Evolutionary conservation across 2,113 vertebrate genomes (phyloP), one percentile per base, ranked within the genome.

Genomic region (Calonectris borealis): DNA sequence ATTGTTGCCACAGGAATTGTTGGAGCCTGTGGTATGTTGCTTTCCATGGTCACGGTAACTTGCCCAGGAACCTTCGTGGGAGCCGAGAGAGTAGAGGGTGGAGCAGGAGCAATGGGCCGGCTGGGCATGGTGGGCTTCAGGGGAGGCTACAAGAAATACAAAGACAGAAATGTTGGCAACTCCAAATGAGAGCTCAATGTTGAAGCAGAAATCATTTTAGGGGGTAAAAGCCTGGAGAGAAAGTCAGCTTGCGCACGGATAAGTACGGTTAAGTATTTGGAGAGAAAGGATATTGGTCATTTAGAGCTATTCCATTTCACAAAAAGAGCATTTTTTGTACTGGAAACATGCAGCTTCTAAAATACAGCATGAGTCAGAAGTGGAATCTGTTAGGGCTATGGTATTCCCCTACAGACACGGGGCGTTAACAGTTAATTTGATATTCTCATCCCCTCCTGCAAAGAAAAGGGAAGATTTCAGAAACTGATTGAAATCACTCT

Each of bases 1-100:
- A 99, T 99, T 38, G 99, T 99, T 96, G 99, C 99, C 98, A 99
- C 99, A 10, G 99, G 99, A 96, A 99, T 99, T 65, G 99, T 99
- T 31, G 99, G 98, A 92, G 99, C 99, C 88, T 99, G 98, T 73
- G 99, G 98, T 49, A 99, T 99, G 90, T 92, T 99, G 98, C 98
- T 99, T 92, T 99, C 99, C 98, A 99, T 98, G 76, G 99, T 99
- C 57, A 99, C 99, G 8, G 99, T 99, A 66, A 99, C 99, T 94
- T 99, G 99, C 57, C 99, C 98, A 40, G 99, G 98, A 94, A 99
- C 99, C 96, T 99, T 99, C 17, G 99, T 95, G 36, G 99, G 98
- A 90, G 98, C 98, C 14, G 99, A 97, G 75, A 99, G 98, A 97
- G 98, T 98, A 76, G 99, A 99, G 64, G 98, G 99, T 71, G 99